phyloP scores from a whole-genome alignment of 2,797 vertebrate species.

The Tragelaphus eurycerus region DNA sequence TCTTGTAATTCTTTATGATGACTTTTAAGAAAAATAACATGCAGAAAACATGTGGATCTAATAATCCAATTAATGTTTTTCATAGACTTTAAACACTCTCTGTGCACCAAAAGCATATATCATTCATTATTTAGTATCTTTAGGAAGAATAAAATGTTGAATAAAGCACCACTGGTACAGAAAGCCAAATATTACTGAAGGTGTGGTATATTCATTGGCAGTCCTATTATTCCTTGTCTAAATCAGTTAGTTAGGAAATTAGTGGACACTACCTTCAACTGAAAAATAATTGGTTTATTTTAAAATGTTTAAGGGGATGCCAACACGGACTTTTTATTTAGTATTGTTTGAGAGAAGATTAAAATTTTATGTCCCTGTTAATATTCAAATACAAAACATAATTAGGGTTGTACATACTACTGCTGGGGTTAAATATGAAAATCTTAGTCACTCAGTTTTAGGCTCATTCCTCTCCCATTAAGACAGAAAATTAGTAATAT shows the following conservation, averaged over 20 bases:
- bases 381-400: neutral
- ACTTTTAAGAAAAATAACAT: neutral
- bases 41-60: neutral
- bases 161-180: neutral
- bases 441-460: neutral
- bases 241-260: neutral
- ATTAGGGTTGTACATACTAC: neutral
- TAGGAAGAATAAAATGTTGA: neutral
- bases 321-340: neutral
- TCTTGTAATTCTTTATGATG: neutral
- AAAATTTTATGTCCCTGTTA: neutral
- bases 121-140: neutral
- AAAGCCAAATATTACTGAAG: neutral
- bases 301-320: neutral
- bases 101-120: neutral
- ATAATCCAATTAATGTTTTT: neutral
- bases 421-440: neutral
- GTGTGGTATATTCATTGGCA: neutral
- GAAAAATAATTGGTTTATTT: neutral
- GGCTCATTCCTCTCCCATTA: neutral
- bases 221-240: neutral
- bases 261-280: neutral
- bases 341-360: conserved; percentile 4
- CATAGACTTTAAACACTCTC: neutral
- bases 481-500: conserved; percentile 11